Conservation (phyloP, 2,797 vertebrate species). For the Clarias pachynema region DNA sequence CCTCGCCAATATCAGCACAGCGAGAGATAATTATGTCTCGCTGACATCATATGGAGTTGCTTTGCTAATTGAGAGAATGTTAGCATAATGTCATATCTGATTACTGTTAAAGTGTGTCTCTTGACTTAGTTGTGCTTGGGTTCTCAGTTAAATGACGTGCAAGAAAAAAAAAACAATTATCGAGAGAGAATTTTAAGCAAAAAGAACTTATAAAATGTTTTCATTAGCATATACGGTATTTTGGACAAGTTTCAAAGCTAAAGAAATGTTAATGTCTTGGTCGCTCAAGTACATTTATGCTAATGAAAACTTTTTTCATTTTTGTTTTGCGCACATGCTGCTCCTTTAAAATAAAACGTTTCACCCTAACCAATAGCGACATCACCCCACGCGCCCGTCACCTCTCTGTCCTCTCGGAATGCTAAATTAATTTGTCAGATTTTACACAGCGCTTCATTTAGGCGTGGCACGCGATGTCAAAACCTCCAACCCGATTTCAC, state of each 20-base stretch:
- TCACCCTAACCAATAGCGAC: slow-evolving; percentile 65
- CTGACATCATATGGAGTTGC: background rate
- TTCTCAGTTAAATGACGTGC: background rate
- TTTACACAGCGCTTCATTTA: slow-evolving; percentile 71
- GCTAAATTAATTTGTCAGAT: slow-evolving; percentile 77
- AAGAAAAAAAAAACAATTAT: too few species aligned
- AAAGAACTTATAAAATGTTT: background rate
- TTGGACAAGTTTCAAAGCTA: background rate
- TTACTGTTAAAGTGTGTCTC: background rate
- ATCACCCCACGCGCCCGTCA: slow-evolving; percentile 41
- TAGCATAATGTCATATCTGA: too few species aligned
- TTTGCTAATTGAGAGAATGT: background rate
- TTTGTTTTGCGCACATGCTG: background rate
- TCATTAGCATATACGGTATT: background rate
- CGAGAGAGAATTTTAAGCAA: background rate
- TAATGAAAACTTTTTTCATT: background rate
- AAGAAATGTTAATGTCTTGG: background rate
- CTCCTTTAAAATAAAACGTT: background rate
- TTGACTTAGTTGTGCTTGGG: background rate
- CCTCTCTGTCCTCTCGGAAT: slow-evolving; percentile 64
- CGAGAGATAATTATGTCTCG: background rate
- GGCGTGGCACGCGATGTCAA: slow-evolving; percentile 57
- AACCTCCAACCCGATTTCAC: slow-evolving; percentile 70
- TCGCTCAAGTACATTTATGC: background rate
- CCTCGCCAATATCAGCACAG: background rate